These are phyloP conservation scores for Actias luna DNA, from an alignment of 2,888 invertebrate genomes.

Conservation along the genomic window DNA sequence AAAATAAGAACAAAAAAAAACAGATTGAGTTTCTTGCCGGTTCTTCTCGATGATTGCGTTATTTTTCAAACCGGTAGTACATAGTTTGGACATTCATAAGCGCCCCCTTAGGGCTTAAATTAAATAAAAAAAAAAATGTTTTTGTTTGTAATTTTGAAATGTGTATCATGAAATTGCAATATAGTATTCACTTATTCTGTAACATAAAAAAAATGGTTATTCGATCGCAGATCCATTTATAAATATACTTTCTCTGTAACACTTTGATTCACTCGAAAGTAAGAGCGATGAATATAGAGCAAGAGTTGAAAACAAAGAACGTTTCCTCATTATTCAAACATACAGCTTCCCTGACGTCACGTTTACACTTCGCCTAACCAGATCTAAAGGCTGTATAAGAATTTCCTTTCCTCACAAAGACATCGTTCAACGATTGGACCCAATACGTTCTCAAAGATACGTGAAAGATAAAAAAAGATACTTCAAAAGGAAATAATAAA, in stretches of 20 bases:
- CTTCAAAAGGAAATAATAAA: conserved; percentile 59
- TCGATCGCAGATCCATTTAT: neutral
- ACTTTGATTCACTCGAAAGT: neutral
- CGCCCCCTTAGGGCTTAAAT: too few species aligned
- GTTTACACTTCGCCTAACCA: conserved; percentile 6
- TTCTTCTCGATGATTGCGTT: too few species aligned
- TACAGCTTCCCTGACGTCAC: neutral
- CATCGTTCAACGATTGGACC: conserved; percentile 7
- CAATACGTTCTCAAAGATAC: conserved; percentile 23
- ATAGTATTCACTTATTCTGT: too few species aligned
- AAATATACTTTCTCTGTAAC: neutral
- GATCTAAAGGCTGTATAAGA: conserved; percentile 10
- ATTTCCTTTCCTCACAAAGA: conserved; percentile 8
- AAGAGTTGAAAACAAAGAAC: neutral
- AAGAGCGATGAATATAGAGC: neutral
- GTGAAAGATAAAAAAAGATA: conserved; percentile 40
- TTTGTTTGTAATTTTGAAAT: too few species aligned
- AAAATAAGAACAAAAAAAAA: too few species aligned
- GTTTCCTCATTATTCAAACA: neutral
- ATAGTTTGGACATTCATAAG: too few species aligned
- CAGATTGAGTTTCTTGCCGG: too few species aligned
- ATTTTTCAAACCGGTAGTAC: too few species aligned
- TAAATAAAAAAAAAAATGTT: too few species aligned
- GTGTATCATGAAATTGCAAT: too few species aligned
- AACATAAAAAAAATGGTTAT: too few species aligned